Evolutionary conservation across 1,140 invertebrate species (phyloP), one percentile per base, ranked within the genome.

Genomic region (Calliphora vicina): DNA sequence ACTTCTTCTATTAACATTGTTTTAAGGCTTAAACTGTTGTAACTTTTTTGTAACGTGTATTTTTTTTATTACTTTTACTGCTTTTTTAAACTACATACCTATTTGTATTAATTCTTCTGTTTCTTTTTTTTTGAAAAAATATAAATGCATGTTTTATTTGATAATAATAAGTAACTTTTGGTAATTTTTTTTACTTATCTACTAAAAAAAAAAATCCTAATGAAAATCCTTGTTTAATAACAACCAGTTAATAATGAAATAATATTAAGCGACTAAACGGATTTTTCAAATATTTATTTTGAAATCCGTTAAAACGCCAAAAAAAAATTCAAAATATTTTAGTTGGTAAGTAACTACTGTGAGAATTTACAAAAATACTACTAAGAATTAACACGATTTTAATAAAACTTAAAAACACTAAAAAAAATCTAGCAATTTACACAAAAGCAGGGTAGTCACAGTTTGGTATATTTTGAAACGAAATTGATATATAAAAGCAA

Each of bases 241-340:
- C 61, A 25, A 57, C 27, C 61, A 67, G 61, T 67, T 67, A 57
- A 81, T 61, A 81, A 81, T 81, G 45, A 81, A 57, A 81, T 81
- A 81, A 78, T 78, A 78, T 78, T 45, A 43, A 43, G 74, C 74
- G 74, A n/a, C 74, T 43, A 78, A 78, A 78, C 74, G 74, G 74
- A 78, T 78, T 43, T 78, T 78, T 78, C 74, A 78, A 81, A 81
- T 45, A 57, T 45, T 23, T 35, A 43, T 78, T 78, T 78, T 78
- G 74, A 43, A 78, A 78, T 78, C 74, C 74, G 74, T 78, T 78
- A 43, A 78, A 78, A 78, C 74, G 74, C 74, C 42, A 71, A 81
- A 45, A 81, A 61, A 81, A 71, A 81, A 81, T 27, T 81, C 20
- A 20, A 81, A 81, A 42, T 35, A 81, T 61, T 81, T 81, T 81